phyloP scores from a whole-genome alignment of 1,140 invertebrate species.

The Scaptomyza pallida region DNA sequence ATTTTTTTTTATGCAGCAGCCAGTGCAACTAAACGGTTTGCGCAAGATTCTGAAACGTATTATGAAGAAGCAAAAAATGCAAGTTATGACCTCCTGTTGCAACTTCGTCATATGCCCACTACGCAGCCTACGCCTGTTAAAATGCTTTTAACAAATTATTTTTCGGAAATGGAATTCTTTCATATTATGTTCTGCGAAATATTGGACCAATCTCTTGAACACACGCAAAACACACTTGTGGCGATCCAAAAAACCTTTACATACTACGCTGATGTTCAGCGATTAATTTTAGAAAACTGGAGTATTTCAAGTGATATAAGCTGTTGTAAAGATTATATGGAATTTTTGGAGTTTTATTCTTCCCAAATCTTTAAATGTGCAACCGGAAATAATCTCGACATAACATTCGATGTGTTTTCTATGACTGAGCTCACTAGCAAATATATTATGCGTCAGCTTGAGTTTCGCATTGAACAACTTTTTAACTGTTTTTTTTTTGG shows the following conservation, averaged over 20 bases:
- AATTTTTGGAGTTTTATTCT: slow-evolving; percentile 66
- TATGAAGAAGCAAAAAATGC: slow-evolving; percentile 62
- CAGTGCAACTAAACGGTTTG: slow-evolving; percentile 35
- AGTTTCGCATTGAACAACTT: slow-evolving; percentile 69
- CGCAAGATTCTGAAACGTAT: slow-evolving; percentile 46
- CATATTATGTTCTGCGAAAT: slow-evolving; percentile 70
- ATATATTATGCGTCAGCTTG: slow-evolving; percentile 67
- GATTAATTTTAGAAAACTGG: slow-evolving; percentile 52
- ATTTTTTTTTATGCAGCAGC: slow-evolving; percentile 59
- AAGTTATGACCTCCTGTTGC: slow-evolving; percentile 60
- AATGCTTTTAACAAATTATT: slow-evolving; percentile 66
- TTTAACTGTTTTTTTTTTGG: slow-evolving; percentile 72
- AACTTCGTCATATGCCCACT: slow-evolving; percentile 65
- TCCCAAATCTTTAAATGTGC: slow-evolving; percentile 67
- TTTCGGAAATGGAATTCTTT: slow-evolving; percentile 79
- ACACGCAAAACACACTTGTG: slow-evolving; percentile 51
- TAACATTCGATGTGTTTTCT: slow-evolving; percentile 64
- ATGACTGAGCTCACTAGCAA: slow-evolving; percentile 66
- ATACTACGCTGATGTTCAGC: slow-evolving; percentile 64
- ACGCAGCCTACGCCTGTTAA: slow-evolving; percentile 57
- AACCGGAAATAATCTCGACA: slow-evolving; percentile 34
- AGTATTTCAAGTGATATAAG: slow-evolving; percentile 49
- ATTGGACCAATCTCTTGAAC: slow-evolving; percentile 68
- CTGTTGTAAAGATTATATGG: slow-evolving; percentile 63
- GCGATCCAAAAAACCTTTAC: slow-evolving; percentile 49